phyloP scores from a whole-genome alignment of 2,888 invertebrate genomes.

The Caenorhabditis panamensis region DNA sequence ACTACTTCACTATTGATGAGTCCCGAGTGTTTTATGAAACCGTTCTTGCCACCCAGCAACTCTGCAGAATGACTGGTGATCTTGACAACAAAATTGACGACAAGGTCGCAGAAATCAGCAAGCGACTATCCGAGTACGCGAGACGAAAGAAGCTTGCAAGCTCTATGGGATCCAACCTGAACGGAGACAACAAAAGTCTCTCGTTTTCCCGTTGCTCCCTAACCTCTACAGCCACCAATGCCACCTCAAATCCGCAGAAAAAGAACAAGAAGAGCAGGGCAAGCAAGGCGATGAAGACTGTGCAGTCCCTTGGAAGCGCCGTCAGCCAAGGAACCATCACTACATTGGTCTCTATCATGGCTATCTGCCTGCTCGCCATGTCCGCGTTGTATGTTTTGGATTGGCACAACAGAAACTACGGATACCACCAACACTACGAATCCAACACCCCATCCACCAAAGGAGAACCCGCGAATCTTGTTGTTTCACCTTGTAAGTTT shows the following conservation, averaged over 20 bases:
- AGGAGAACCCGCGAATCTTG: constrained; percentile 52
- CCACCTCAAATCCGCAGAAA: constrained; percentile 14
- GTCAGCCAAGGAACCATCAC: constrained; percentile 93
- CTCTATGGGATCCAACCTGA: constrained; percentile 62
- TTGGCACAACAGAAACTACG: constrained; percentile 85
- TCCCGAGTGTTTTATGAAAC: constrained; percentile 99
- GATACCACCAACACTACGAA: constrained; percentile 44
- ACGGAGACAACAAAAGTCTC: constrained; percentile 66
- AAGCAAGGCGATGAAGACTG: constrained; percentile 4
- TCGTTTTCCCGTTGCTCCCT: constrained; percentile 67
- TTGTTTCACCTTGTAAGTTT: constrained; percentile 49
- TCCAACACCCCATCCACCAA: constrained; percentile 11
- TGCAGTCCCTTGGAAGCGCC: constrained; percentile 87
- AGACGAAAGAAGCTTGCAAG: constrained; percentile 65
- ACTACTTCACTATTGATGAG: constrained; percentile 97
- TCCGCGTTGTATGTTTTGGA: constrained; percentile 94
- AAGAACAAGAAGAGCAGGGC: constrained; percentile 19
- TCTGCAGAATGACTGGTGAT: constrained; percentile 95
- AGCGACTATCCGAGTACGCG: constrained; percentile 67
- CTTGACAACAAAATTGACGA: constrained; percentile 95
- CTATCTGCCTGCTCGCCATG: constrained; percentile 93
- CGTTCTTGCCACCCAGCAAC: constrained; percentile 96
- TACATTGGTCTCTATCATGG: constrained; percentile 93
- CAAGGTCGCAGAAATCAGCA: constrained; percentile 85
- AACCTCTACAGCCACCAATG: constrained; percentile 57